Evolutionary conservation across 2,797 vertebrate genomes (phyloP).

Genomic region (Streptopelia turtur): DNA sequence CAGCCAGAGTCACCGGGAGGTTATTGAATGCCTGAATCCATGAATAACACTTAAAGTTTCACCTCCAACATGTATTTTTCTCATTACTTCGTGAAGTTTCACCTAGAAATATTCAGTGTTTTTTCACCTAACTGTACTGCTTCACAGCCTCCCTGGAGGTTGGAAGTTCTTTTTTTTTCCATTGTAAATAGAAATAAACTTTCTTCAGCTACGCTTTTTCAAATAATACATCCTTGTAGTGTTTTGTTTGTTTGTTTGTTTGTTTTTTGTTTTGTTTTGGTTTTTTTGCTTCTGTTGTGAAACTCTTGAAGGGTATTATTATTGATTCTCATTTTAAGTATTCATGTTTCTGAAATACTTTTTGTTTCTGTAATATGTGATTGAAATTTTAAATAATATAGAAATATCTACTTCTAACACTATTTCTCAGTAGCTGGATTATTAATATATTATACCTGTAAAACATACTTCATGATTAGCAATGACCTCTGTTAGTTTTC

Average conservation of each 20-base stretch:
- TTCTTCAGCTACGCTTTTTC: not conserved
- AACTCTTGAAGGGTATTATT: not conserved
- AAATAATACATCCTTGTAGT: not conserved
- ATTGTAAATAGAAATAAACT: not conserved
- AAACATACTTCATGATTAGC: not conserved
- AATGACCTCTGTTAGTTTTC: not conserved
- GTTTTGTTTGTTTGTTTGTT: too few relatives aligned
- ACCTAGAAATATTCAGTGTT: not conserved
- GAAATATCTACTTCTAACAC: not conserved
- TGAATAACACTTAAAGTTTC: not conserved
- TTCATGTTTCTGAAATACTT: not conserved
- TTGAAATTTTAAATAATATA: not conserved
- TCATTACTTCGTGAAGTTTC: not conserved
- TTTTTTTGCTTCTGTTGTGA: not conserved
- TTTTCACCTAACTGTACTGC: accelerated
- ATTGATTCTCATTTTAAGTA: not conserved
- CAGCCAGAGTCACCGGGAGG: not conserved
- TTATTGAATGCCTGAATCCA: not conserved
- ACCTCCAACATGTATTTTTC: not conserved
- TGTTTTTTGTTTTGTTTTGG: too few relatives aligned
- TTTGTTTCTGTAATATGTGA: not conserved
- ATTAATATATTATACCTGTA: not conserved
- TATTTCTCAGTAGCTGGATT: not conserved
- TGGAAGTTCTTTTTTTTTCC: not conserved
- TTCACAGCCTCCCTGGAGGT: not conserved